Base-by-base conservation (phyloP, 2,888 invertebrate genomes). In the Mystacides longicornis region DNA sequence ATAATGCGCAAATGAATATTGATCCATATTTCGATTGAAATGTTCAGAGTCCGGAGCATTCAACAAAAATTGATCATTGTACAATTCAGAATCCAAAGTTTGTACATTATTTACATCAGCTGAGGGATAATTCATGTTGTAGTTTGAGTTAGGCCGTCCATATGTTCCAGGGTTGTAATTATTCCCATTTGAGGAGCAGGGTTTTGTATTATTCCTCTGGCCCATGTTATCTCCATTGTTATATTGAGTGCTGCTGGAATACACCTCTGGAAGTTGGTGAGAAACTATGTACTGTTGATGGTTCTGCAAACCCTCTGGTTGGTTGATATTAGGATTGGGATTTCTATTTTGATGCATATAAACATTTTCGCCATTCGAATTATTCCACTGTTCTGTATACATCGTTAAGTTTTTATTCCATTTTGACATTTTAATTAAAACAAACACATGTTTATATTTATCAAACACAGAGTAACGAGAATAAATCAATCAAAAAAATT, bases 361-460 rank as follows among this genome's bases (percentile, higher is more conserved):
- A 16, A 52, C 21, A 48, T 52, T 58, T 18, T 55, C 58, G 33
- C 37, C 49, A 21, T 46, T 51, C 23, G 52, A 33, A 14, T 43
- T 47, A 23, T 51, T 49, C 77, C 77, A 77, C 69, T 71, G 74
- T 69, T 69, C 66, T 71, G 67, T 64, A 72, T 70, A 75, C 66
- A 71, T 69, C 62, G 73, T 70, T 68, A 75, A 74, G 70, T 77
- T 76, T 64, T 73, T 72, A 63, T 72, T 72, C 73, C 75, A 74
- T 73, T 77, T 76, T 73, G 75, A 74, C 77, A 77, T 77, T 68
- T 72, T 71, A 37, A 37, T 37, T 3, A 37, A 37, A 37, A 37
- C 37, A 37, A 7, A 37, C 71, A 70, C 70, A 33, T 52, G 47
- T 58, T 61, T 53, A 64, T 75, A 64, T 65, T 74, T 48, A 16